These are phyloP conservation scores for Oceanodroma tethys DNA, from an alignment of 2,113 vertebrate species.

Conservation along the genomic window DNA sequence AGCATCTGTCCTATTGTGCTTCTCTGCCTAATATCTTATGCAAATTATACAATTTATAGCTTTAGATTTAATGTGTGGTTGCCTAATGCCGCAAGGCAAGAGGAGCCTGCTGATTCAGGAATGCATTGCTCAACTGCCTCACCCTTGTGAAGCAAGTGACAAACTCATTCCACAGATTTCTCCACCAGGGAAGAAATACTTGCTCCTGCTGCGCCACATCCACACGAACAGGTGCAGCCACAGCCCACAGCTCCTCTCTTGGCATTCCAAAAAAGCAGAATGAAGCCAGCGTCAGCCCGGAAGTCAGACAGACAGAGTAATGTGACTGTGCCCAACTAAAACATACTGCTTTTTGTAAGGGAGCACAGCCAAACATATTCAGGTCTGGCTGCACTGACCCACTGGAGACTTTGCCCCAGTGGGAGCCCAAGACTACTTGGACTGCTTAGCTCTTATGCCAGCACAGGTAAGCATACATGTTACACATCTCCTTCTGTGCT, in stretches of 20 bases:
- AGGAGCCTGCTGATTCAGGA: slow-evolving; percentile 18
- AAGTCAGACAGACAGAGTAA: background rate
- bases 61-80: background rate
- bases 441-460: background rate
- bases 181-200: background rate
- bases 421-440: background rate
- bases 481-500: background rate
- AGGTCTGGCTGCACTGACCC: background rate
- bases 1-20: slow-evolving; percentile 7
- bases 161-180: slow-evolving; percentile 30
- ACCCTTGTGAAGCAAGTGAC: background rate
- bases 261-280: background rate
- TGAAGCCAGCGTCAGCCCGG: background rate
- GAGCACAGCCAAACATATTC: background rate
- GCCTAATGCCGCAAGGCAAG: background rate
- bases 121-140: background rate
- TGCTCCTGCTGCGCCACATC: background rate
- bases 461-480: background rate
- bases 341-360: background rate
- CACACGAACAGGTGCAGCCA: slow-evolving; percentile 8
- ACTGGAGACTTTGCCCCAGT: background rate
- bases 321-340: background rate
- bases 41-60: slow-evolving; percentile 55
- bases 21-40: slow-evolving; percentile 34
- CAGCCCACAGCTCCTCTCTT: background rate